phyloP scores from a whole-genome alignment of 2,113 vertebrate genomes.

The Tiliqua scincoides region DNA sequence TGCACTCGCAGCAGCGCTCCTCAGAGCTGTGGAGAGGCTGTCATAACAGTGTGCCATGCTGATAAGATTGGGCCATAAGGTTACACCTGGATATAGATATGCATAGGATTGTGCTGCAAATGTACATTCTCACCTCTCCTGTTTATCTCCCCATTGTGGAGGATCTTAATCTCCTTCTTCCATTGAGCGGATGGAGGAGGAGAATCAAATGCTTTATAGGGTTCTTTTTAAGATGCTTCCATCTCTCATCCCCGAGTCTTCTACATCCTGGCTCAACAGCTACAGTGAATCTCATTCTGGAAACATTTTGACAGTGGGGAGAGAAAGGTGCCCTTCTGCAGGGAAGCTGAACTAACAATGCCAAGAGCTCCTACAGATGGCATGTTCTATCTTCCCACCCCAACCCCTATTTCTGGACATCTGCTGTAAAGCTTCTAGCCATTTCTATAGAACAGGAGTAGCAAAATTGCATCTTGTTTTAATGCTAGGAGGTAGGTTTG shows the following conservation, averaged over 20 bases:
- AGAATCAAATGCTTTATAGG: neutral
- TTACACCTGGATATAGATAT: no score
- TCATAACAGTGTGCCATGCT: no score
- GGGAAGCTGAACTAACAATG: neutral
- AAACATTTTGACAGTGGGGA: neutral
- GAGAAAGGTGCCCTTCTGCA: neutral
- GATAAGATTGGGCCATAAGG: no score
- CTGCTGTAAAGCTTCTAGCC: neutral
- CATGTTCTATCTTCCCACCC: accelerated
- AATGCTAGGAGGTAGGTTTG: neutral
- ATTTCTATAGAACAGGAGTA: constrained; percentile 4
- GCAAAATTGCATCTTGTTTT: neutral
- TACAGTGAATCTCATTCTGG: neutral
- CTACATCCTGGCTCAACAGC: neutral
- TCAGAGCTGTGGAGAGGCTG: no score
- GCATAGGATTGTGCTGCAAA: no score
- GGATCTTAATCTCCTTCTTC: neutral
- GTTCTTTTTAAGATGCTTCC: neutral
- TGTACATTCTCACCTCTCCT: neutral
- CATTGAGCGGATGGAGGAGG: neutral
- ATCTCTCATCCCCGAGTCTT: neutral
- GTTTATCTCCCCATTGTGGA: neutral
- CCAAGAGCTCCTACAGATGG: neutral
- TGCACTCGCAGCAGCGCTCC: no score
- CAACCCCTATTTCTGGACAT: neutral